phyloP scores from a whole-genome alignment of 2,113 vertebrate genomes.

The Pimephales promelas region DNA sequence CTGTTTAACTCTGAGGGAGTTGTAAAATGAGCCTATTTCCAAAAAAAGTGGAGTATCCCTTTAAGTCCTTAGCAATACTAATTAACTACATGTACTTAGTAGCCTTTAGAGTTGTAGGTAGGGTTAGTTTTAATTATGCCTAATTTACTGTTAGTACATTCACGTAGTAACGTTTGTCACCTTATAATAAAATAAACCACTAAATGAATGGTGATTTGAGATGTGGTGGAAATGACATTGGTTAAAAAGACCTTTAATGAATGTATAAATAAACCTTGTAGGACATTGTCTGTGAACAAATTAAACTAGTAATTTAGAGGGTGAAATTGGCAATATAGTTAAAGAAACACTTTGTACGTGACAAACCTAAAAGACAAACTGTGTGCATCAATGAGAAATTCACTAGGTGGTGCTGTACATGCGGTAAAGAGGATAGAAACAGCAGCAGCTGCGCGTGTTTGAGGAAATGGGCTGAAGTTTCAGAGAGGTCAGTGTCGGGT shows the following conservation, averaged over 20 bases:
- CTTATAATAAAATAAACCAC: neutral
- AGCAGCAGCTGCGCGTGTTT: slow-evolving; percentile 19
- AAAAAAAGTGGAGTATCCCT: too few species aligned
- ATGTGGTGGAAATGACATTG: neutral
- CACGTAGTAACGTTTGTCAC: too few species aligned
- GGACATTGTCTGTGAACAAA: neutral
- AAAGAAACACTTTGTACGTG: neutral
- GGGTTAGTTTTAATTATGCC: too few species aligned
- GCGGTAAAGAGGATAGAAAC: neutral
- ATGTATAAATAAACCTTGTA: neutral
- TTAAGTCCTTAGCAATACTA: too few species aligned
- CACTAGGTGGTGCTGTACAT: slow-evolving; percentile 44
- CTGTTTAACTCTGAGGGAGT: too few species aligned
- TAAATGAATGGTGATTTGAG: neutral
- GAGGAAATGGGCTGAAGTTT: slow-evolving; percentile 19
- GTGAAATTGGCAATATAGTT: neutral
- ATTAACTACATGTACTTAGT: too few species aligned
- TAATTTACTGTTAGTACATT: too few species aligned
- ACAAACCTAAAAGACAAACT: too few species aligned
- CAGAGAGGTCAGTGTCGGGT: slow-evolving; percentile 37
- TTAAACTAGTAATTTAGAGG: neutral
- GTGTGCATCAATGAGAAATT: neutral
- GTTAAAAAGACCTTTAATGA: neutral
- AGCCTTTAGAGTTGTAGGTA: too few species aligned
- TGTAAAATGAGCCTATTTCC: too few species aligned